Conservation (phyloP, 2,113 vertebrate species). For the Chrysemys picta region DNA sequence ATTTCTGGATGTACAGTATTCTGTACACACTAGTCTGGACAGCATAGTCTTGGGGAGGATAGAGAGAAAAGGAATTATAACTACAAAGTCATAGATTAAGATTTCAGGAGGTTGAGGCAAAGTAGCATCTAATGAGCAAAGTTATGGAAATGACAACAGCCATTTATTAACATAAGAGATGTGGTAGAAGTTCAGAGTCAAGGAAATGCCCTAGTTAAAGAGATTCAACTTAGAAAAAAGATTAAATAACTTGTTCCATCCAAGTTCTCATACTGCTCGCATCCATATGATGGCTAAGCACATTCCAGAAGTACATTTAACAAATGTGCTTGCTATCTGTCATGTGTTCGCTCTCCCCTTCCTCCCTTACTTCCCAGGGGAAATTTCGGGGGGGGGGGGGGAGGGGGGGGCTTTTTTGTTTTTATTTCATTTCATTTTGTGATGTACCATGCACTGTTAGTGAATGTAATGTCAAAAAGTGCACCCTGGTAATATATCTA, state of each 20-base stretch:
- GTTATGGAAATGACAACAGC: not conserved
- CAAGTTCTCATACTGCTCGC: not conserved
- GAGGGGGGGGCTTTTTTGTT: not conserved
- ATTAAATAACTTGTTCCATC: not conserved
- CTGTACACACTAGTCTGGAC: not conserved
- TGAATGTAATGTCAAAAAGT: not conserved
- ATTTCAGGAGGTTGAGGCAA: not conserved
- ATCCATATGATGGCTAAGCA: not conserved
- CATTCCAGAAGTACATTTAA: not conserved
- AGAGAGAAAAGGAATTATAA: not conserved
- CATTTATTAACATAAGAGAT: not conserved
- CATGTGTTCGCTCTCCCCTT: not conserved
- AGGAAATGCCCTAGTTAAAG: not conserved
- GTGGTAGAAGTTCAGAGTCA: not conserved
- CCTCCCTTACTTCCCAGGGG: not conserved
- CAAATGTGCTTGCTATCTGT: not conserved
- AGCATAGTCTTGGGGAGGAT: not conserved
- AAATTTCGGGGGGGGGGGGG: too few species aligned
- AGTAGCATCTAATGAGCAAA: not conserved
- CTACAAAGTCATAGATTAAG: not conserved
- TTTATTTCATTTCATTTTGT: not conserved
- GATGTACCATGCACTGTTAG: not conserved
- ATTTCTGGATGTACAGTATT: not conserved
- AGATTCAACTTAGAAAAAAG: not conserved
- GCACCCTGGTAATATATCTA: not conserved